A percentile compares a stretch with the other conserved stretches of the same genome.
Conservation (phyloP, 2,113 vertebrate genomes). For the Poeciliopsis retropinna region DNA sequence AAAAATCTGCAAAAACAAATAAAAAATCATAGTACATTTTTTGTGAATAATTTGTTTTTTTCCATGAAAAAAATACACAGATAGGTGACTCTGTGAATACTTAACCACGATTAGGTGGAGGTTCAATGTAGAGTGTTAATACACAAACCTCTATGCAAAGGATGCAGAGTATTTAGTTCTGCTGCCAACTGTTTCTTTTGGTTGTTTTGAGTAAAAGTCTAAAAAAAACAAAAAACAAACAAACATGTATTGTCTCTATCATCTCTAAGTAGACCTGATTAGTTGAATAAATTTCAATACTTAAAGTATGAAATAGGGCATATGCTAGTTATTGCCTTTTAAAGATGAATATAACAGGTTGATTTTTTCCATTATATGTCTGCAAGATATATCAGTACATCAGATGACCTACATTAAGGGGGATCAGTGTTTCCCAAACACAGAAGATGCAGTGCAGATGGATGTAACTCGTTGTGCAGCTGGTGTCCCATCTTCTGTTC, state of each 20-base stretch:
- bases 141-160: too few relatives aligned
- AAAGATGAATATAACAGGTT: neutral
- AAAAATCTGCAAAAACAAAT: too few relatives aligned
- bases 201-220: neutral
- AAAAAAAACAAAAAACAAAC: too few relatives aligned
- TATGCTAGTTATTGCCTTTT: neutral
- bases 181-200: neutral
- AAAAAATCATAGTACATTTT: too few relatives aligned
- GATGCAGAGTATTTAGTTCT: neutral
- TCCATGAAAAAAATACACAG: too few relatives aligned
- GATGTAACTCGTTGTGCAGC: neutral
- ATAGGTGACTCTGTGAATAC: too few relatives aligned
- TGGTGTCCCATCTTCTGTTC: neutral
- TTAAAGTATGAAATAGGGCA: neutral
- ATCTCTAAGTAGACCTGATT: neutral
- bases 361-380: neutral
- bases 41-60: too few relatives aligned
- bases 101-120: too few relatives aligned
- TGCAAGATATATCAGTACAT: neutral
- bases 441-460: neutral
- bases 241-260: neutral
- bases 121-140: too few relatives aligned
- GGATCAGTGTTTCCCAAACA: neutral
- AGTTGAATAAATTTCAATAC: neutral
- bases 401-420: neutral